Conservation (phyloP, 1,140 invertebrate genomes). For the Leptinotarsa lineolata region DNA sequence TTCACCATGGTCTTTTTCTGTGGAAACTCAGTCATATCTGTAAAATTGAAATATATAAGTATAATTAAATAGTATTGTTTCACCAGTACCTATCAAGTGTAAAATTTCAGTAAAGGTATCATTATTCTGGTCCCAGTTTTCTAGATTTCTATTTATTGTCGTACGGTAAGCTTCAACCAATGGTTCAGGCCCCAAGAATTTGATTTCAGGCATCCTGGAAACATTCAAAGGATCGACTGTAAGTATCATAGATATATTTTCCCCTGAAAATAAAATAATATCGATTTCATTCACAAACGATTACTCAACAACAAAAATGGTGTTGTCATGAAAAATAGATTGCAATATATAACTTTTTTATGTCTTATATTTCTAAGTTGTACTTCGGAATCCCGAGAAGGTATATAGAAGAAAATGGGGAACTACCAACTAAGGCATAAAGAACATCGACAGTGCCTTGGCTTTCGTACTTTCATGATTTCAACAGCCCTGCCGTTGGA, state of each 20-base stretch:
- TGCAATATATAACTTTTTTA: too few relatives aligned
- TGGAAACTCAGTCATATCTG: conserved; percentile 46
- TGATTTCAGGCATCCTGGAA: conserved; percentile 42
- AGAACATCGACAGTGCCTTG: too few relatives aligned
- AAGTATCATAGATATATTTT: conserved; percentile 49
- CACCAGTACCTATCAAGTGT: conserved; percentile 45
- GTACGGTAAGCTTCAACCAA: conserved; percentile 33
- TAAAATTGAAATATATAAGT: conserved; percentile 26
- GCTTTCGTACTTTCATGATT: too few relatives aligned
- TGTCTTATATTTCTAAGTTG: too few relatives aligned
- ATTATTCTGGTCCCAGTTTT: conserved; percentile 42
- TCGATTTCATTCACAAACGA: too few relatives aligned
- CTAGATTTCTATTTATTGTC: conserved; percentile 42
- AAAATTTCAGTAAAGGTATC: conserved; percentile 44
- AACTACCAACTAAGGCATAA: too few relatives aligned
- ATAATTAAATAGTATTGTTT: not conserved
- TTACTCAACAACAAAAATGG: too few relatives aligned
- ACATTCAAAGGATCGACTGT: conserved; percentile 45
- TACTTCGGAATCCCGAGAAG: too few relatives aligned
- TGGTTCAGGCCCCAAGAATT: conserved; percentile 49
- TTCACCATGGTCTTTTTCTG: conserved; percentile 20
- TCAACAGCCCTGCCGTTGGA: too few relatives aligned
- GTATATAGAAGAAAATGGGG: too few relatives aligned
- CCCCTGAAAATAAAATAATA: conserved; percentile 36
- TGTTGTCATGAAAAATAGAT: too few relatives aligned